Conservation (phyloP, 2,888 invertebrate species). For the Stratiomys singularior region DNA sequence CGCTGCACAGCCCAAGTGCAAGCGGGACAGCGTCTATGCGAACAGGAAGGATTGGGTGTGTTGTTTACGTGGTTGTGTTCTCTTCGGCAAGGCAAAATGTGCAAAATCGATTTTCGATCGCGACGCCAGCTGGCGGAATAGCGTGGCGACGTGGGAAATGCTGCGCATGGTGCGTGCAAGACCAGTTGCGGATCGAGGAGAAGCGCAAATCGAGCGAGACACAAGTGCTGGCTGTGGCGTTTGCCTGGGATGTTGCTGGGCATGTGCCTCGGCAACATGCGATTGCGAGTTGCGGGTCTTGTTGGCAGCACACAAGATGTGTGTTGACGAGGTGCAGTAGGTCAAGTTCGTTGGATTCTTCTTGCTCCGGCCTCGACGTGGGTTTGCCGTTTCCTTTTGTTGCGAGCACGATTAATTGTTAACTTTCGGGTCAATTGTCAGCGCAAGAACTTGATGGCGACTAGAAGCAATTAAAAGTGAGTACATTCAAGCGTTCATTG, state of each 20-base stretch:
- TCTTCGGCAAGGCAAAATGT: neutral
- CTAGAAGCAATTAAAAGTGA: too few relatives aligned
- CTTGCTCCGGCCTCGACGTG: too few relatives aligned
- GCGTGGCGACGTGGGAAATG: constrained; percentile 3
- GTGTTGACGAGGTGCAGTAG: neutral
- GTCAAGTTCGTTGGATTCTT: neutral
- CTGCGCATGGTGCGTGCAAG: constrained; percentile 33
- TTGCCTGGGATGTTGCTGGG: neutral
- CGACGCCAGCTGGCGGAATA: constrained; percentile 34
- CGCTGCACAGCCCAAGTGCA: neutral
- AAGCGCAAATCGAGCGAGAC: neutral
- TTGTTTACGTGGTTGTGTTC: constrained; percentile 41
- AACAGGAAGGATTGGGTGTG: constrained; percentile 19
- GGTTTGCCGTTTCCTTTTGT: too few relatives aligned
- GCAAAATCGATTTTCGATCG: constrained; percentile 32
- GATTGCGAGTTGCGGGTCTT: neutral
- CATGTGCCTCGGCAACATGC: neutral
- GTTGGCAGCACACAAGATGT: neutral
- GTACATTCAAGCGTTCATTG: too few relatives aligned
- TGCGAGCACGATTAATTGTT: too few relatives aligned
- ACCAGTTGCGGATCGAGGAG: neutral
- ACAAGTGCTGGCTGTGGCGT: neutral
- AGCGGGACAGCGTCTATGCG: neutral
- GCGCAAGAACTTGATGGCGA: too few relatives aligned
- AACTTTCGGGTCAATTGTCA: too few relatives aligned